phyloP scores from a whole-genome alignment of 2,113 vertebrate species.

The Hystrix brachyura region DNA sequence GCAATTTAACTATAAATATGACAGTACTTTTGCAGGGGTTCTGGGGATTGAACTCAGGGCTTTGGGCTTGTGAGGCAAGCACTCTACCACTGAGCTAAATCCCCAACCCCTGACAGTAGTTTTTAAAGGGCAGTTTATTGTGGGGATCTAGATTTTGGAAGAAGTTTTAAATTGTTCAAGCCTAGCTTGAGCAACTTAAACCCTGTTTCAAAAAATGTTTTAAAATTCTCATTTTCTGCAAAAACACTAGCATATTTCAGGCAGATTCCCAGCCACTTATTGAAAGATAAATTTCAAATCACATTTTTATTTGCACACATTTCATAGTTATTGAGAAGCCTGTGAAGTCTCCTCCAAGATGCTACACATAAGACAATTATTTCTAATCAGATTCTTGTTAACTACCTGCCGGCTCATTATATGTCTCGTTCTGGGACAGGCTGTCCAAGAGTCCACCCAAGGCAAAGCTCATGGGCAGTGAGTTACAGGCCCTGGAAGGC shows the following conservation, averaged over 20 bases:
- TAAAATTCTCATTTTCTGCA: neutral
- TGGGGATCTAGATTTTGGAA: constrained; percentile 4
- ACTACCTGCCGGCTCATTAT: neutral
- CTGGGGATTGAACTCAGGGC: too few species aligned
- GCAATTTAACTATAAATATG: neutral
- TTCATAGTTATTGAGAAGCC: too few species aligned
- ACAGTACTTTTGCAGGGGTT: neutral
- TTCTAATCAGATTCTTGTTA: neutral
- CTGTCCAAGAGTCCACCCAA: neutral
- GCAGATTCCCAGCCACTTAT: too few species aligned
- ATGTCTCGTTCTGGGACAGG: neutral
- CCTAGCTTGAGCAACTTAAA: neutral
- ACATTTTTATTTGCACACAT: too few species aligned
- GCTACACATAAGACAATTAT: neutral
- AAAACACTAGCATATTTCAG: too few species aligned
- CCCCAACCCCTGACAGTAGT: too few species aligned
- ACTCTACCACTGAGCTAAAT: too few species aligned
- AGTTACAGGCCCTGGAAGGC: neutral
- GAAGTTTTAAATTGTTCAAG: constrained; percentile 11
- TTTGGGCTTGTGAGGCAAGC: too few species aligned
- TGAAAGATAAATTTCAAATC: too few species aligned
- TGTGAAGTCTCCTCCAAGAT: too few species aligned
- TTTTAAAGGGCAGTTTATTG: neutral
- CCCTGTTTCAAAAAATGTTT: neutral
- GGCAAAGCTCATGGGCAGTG: neutral